A percentile compares a stretch with the other conserved stretches of the same genome.
Conservation (phyloP, 2,888 invertebrate species). For the Pocota personata region DNA sequence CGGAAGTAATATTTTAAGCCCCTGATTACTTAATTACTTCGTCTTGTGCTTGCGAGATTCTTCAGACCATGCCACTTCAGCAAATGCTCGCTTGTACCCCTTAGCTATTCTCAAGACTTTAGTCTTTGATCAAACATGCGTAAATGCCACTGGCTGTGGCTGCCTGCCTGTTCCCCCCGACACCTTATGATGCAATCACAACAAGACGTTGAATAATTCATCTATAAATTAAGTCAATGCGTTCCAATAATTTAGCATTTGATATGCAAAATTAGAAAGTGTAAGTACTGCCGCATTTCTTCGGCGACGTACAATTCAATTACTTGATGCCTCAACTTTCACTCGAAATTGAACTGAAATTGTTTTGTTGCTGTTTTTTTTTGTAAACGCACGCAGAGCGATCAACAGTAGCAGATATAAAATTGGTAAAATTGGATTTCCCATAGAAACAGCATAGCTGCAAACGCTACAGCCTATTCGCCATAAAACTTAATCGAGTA, state of each 20-base stretch:
- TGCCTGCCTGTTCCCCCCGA: background rate
- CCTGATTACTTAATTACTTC: too few species aligned
- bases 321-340: slow-evolving; percentile 50
- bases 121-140: background rate
- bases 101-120: too few species aligned
- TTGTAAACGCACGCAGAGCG: background rate
- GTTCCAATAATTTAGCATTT: slow-evolving; percentile 67
- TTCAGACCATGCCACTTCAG: background rate
- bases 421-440: slow-evolving; percentile 38
- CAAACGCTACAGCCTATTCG: background rate
- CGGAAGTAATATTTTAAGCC: background rate
- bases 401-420: slow-evolving; percentile 3
- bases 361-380: slow-evolving; percentile 11
- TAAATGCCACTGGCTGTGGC: background rate
- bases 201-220: slow-evolving; percentile 52
- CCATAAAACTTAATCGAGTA: slow-evolving; percentile 56
- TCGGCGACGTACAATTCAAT: slow-evolving; percentile 27
- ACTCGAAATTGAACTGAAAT: slow-evolving; percentile 57
- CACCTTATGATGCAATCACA: slow-evolving; percentile 47
- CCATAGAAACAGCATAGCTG: slow-evolving; percentile 1
- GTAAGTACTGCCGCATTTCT: slow-evolving; percentile 51
- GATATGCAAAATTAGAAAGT: slow-evolving; percentile 71
- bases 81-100: too few species aligned
- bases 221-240: slow-evolving; percentile 47
- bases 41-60: background rate